Evolutionary conservation across 2,797 vertebrate species (phyloP).

Genomic region (Ctenopoma kingsleyae): DNA sequence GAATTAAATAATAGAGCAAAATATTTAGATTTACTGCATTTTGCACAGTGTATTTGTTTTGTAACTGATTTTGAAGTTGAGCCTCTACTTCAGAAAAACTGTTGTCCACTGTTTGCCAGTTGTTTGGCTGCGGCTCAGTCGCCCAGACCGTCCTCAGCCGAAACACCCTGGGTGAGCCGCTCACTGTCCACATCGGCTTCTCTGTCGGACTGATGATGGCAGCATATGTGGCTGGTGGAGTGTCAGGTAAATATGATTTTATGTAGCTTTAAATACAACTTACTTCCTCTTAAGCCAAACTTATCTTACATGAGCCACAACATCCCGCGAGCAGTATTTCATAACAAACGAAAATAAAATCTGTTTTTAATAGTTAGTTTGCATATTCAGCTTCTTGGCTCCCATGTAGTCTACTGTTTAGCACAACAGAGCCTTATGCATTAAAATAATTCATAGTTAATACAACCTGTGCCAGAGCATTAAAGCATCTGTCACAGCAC

Average conservation of each 20-base stretch:
- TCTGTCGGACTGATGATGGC: conserved; percentile 91
- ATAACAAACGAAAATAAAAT: background rate
- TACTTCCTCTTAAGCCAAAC: background rate
- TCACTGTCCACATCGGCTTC: conserved; percentile 91
- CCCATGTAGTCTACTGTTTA: conserved; percentile 18
- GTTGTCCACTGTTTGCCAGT: conserved; percentile 71
- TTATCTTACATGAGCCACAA: background rate
- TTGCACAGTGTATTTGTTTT: background rate
- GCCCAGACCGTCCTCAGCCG: conserved; percentile 93
- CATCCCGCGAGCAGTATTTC: background rate
- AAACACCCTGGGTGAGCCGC: conserved; percentile 85
- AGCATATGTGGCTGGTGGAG: conserved; percentile 89
- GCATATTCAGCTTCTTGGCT: conserved; percentile 14
- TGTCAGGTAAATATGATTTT: conserved; percentile 89
- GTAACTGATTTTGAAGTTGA: background rate
- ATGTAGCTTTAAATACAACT: background rate
- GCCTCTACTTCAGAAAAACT: background rate
- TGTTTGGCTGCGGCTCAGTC: conserved; percentile 92
- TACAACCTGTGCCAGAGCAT: conserved; percentile 6
- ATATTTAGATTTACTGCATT: background rate
- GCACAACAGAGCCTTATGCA: conserved; percentile 8
- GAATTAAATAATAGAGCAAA: background rate
- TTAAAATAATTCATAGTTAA: conserved; percentile 34
- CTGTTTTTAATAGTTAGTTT: conserved; percentile 9
- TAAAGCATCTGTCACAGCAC: conserved; percentile 20